phyloP scores from a whole-genome alignment of 2,113 vertebrate species.

The Ctenodactylus gundi region DNA sequence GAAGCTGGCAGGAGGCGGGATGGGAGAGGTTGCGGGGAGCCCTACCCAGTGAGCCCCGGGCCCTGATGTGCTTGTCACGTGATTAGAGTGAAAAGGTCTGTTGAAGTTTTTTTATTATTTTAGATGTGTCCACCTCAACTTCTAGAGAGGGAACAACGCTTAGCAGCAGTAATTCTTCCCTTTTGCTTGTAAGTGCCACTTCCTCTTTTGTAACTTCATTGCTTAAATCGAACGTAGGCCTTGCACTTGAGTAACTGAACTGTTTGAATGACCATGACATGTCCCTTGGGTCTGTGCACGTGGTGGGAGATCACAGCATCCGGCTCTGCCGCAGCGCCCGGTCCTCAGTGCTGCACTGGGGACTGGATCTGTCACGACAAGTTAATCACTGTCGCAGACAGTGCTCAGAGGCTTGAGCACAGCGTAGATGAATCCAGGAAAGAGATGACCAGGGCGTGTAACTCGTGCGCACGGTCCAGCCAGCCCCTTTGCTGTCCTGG shows the following conservation, averaged over 20 bases:
- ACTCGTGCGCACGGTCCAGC: background rate
- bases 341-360: background rate
- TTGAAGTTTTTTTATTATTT: constrained; percentile 79
- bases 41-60: background rate
- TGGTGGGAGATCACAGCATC: background rate
- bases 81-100: constrained; percentile 70
- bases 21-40: background rate
- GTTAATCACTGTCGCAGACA: background rate
- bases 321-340: background rate
- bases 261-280: background rate
- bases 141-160: constrained; percentile 85
- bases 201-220: constrained; percentile 69
- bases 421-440: background rate
- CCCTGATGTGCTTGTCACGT: constrained; percentile 58
- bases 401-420: background rate
- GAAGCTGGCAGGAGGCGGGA: background rate
- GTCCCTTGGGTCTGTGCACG: constrained; percentile 34
- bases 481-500: too few species aligned
- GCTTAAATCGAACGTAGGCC: constrained; percentile 50
- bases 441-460: background rate
- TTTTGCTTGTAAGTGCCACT: constrained; percentile 84
- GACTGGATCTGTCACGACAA: background rate
- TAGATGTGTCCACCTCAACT: constrained; percentile 84
- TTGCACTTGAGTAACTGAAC: constrained; percentile 53
- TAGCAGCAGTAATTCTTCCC: constrained; percentile 80